Evolutionary conservation across 2,888 invertebrate genomes (phyloP), one percentile per base, ranked within the genome.

Genomic region (Eumerus sabulonum): DNA sequence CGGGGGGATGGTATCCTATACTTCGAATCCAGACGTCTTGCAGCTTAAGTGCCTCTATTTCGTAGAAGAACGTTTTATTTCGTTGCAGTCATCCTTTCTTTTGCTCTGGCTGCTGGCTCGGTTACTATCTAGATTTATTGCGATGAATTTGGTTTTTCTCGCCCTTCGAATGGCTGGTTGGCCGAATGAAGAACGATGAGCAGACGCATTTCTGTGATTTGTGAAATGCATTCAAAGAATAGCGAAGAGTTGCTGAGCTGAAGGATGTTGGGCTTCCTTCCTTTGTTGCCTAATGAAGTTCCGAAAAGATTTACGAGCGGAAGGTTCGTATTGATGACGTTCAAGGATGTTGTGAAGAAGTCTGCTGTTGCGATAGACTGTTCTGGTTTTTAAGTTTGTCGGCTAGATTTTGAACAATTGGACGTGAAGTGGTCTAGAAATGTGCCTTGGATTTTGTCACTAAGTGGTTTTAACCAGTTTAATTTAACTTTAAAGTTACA

Each of bases 151-250:
- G 63, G 59, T 38, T 59, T 67, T 67, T 73, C 68, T 70, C 59
- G 72, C 64, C 71, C 50, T 71, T 59, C 59, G 9, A 68, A 71
- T 63, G 40, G 47, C 50, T 60, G 71, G 47, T 59, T 64, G 36
- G 38, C 18, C 27, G 1, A 4, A 19, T 16, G 42, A 71, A 64
- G 44, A 53, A 19, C 57, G 70, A 70, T 64, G 63, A 70, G 51
- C 40, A 63, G 72, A 76, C 66, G 72, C 72, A 76, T 72, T 76
- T 71, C 71, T 71, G 71, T 35, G 76, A 76, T 76, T 60, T 72
- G 38, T 71, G 54, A 71, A 72, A 51, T 54, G 63, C 68, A 48
- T 35, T 36, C 7, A 7, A 7, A 7, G 7, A 7, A 2, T 2
- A 27, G 27, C 27, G 27, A 4, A 7, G 7, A 27, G 27, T 27